Evolutionary conservation across 1,140 invertebrate species (phyloP), one percentile per base, ranked within the genome.

Genomic region (Mamestra configurata): DNA sequence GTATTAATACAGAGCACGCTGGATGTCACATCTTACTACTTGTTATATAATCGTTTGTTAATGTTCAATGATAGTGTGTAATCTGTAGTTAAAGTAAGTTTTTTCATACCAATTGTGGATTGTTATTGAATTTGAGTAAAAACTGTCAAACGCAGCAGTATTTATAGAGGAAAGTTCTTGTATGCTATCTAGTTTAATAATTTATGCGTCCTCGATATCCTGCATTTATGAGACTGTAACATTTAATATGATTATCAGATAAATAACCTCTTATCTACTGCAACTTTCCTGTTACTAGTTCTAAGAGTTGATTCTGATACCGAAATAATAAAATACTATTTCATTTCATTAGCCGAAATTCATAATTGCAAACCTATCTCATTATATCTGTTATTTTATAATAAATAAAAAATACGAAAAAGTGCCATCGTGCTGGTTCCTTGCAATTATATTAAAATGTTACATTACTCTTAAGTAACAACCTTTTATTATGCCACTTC

Each of bases 351-450:
- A 55, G 53, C 24, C 71, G 31, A 57, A 75, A 57, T 73, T 57
- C 35, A 20, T 64, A 35, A 64, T 49, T 76, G 73, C 73, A 76
- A n/a, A n/a, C n/a, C n/a, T 55, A 73, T 76, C 59, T 64, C 40
- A 55, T 61, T 15, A 49, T 46, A 24, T 61, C 24, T 55, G 31
- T 55, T 73, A n/a, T 40, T 76, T 76, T 27, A 13, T 46, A 70
- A 64, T 31, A 70, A 55, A 70, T 20, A 43, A n/a, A 82, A 82
- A 84, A 51, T 73, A 79, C 82, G 80, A 83, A 82, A 82, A 83
- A 86, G 91, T 92, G 91, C 91, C 91, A 92, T 91, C 85, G 84
- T 86, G 85, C 87, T 84, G 86, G 90, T 92, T 91, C 88, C 88
- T 91, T 88, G 80, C 82, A 87, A 85, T 86, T 86, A 77, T 86